phyloP scores from a whole-genome alignment of 2,113 vertebrate genomes.

The Xiphorhynchus elegans region DNA sequence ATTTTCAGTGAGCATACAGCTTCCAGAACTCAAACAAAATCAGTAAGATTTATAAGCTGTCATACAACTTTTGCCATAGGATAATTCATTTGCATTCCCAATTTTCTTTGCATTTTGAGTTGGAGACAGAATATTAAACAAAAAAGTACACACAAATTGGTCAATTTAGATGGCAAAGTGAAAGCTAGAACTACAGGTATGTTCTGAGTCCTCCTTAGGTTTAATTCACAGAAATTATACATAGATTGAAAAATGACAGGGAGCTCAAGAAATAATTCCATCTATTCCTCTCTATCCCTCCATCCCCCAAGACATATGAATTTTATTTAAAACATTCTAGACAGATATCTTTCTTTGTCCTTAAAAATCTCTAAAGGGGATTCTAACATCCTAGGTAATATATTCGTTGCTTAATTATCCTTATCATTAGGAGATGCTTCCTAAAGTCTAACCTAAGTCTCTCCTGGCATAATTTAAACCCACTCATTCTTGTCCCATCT shows the following conservation, averaged over 20 bases:
- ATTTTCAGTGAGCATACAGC: not conserved
- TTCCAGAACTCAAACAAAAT: not conserved
- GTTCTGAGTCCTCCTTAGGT: not conserved
- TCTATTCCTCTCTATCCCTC: not conserved
- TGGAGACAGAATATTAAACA: not conserved
- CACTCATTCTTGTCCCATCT: not conserved
- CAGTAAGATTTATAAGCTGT: not conserved
- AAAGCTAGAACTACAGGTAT: not conserved
- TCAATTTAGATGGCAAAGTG: not conserved
- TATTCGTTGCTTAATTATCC: constrained; percentile 27
- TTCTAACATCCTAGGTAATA: constrained; percentile 7
- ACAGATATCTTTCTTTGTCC: not conserved
- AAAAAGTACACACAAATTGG: not conserved
- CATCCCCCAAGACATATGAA: not conserved
- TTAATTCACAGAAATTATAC: not conserved
- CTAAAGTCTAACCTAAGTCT: not conserved
- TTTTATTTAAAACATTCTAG: not conserved
- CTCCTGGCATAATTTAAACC: not conserved
- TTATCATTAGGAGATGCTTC: constrained; percentile 10
- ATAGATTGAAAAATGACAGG: not conserved
- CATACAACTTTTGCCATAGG: not conserved
- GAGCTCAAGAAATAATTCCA: not conserved
- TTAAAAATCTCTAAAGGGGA: constrained; percentile 12
- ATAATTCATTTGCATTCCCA: accelerated
- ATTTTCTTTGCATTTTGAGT: not conserved